phyloP scores from a whole-genome alignment of 2,888 invertebrate genomes.

The Vanessa cardui region DNA sequence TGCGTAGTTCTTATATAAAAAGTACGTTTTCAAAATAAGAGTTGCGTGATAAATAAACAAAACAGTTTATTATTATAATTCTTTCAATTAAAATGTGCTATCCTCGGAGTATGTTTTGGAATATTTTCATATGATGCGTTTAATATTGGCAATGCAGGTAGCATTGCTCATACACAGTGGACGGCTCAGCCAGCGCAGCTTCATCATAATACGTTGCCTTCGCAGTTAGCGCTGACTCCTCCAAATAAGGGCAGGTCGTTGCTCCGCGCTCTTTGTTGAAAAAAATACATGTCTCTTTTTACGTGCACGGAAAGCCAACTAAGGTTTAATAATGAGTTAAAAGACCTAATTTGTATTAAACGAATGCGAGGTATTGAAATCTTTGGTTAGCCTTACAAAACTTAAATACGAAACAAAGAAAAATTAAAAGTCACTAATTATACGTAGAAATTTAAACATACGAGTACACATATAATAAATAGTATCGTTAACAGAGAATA shows the following conservation, averaged over 20 bases:
- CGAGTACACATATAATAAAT: background rate
- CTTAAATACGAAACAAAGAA: constrained; percentile 34
- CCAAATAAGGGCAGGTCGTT: constrained; percentile 77
- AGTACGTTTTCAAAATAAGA: background rate
- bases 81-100: background rate
- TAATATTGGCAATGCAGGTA: constrained; percentile 6
- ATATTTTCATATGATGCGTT: constrained; percentile 1
- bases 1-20: constrained; percentile 37
- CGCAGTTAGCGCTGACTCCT: constrained; percentile 56
- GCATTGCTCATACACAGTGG: background rate
- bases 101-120: background rate
- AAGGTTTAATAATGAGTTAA: constrained; percentile 59
- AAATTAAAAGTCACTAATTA: constrained; percentile 16
- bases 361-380: constrained; percentile 51
- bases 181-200: constrained; percentile 35
- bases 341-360: constrained; percentile 51
- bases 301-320: constrained; percentile 69
- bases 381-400: constrained; percentile 44
- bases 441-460: background rate
- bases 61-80: background rate
- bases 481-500: constrained; percentile 1
- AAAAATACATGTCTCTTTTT: constrained; percentile 67
- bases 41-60: background rate
- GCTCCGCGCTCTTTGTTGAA: constrained; percentile 73
- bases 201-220: constrained; percentile 45